Evolutionary conservation across 1,140 invertebrate genomes (phyloP), one percentile per base, ranked within the genome.

Genomic region (Sinella curviseta): DNA sequence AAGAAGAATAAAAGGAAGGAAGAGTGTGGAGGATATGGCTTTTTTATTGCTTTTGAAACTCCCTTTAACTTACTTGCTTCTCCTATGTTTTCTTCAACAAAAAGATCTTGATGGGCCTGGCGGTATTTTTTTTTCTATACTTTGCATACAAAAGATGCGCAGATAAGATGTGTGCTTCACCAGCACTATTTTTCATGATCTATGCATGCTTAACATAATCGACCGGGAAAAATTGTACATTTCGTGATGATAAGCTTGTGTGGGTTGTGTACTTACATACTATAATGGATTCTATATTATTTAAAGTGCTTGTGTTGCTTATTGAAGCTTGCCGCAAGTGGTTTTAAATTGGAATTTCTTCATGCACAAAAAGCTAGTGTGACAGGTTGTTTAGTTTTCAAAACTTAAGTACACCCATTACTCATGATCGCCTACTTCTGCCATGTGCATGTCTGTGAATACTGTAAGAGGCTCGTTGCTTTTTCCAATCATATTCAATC

Each of bases 11-110:
- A 60, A 24, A 24, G 24, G 24, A 14, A 60, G 8, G 24, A 8
- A 60, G n/a, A 17, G 55, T n/a, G 55, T 60, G n/a, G 55, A 60
- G 55, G 8, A 60, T 60, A 60, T 60, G 24, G 55, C 55, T 14
- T 60, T 60, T 60, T 60, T 60, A 60, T 60, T 60, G 55, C 55
- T 60, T 60, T 24, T 60, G 55, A 60, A 60, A 60, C 55, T 60
- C 24, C 55, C 55, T 60, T 60, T 60, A 14, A 60, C 55, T n/a
- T 60, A 60, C 55, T 60, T 60, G 12, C 24, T 24, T 60, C 12
- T 3, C 14, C 55, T n/a, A 60, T 12, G n/a, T n/a, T n/a, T n/a
- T n/a, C n/a, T n/a, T n/a, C n/a, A n/a, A n/a, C n/a, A n/a, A n/a
- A 60, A 24, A 26, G 24, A 14, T 14, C 3, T 12, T 60, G 4